These are phyloP conservation scores for Eurytemora carolleeae DNA, from an alignment of 1,140 invertebrate species.

Conservation along the genomic window DNA sequence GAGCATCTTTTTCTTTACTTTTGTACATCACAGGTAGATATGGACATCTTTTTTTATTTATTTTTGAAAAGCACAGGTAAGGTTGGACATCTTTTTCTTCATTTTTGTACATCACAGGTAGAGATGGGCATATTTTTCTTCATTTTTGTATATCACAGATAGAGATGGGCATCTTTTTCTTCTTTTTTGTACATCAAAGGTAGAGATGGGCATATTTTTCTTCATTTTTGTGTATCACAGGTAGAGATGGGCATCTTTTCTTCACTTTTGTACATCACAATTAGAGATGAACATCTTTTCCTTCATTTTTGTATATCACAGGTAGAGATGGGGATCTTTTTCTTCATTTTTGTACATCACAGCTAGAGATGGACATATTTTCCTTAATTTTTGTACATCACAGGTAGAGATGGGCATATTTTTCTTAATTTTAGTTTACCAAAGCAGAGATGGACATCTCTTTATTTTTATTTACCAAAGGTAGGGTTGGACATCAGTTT, in stretches of 20 bases:
- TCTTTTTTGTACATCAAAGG: too few species aligned
- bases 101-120: too few species aligned
- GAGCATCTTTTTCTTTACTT: not conserved
- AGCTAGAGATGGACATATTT: not conserved
- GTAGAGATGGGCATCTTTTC: not conserved
- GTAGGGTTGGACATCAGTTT: too few species aligned
- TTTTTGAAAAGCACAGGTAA: not conserved
- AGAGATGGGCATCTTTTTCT: too few species aligned
- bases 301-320: not conserved
- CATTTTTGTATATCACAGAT: too few species aligned
- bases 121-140: too few species aligned
- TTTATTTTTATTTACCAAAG: too few species aligned
- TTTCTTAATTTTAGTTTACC: not conserved
- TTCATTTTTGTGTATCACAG: not conserved
- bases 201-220: too few species aligned
- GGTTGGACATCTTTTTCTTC: too few species aligned
- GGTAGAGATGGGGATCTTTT: not conserved
- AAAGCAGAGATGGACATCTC: too few species aligned
- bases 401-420: not conserved
- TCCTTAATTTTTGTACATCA: not conserved
- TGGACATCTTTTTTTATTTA: not conserved
- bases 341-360: not conserved
- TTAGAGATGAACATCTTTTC: not conserved
- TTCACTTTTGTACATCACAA: not conserved
- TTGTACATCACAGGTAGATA: not conserved